phyloP scores from a whole-genome alignment of 1,140 invertebrate genomes.

The Hermatobates lingyangjiaoensis region DNA sequence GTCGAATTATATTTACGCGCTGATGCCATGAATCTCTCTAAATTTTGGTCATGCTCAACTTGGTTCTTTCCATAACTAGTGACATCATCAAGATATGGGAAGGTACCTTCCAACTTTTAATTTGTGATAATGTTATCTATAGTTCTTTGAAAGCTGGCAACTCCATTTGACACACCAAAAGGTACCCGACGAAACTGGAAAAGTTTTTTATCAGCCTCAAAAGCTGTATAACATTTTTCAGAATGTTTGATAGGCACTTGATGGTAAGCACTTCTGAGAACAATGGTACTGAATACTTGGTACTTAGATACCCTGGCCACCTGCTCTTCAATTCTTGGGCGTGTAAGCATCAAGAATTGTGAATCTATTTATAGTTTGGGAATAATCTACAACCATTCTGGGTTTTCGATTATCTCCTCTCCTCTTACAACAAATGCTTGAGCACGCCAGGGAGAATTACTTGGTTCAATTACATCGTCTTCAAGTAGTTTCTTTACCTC shows the following conservation, averaged over 20 bases:
- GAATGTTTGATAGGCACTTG: slow-evolving; percentile 4
- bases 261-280: slow-evolving; percentile 5
- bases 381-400: not conserved
- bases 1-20: not conserved
- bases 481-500: not conserved
- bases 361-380: not conserved
- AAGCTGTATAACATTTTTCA: slow-evolving; percentile 5
- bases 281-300: not conserved
- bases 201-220: slow-evolving; percentile 9
- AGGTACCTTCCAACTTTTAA: not conserved
- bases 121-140: not conserved
- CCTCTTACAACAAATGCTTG: not conserved
- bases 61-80: not conserved
- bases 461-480: not conserved
- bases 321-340: slow-evolving; percentile 2
- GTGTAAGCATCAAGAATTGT: slow-evolving; percentile 10
- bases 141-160: not conserved
- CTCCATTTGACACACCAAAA: slow-evolving; percentile 19
- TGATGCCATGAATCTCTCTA: not conserved
- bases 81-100: not conserved
- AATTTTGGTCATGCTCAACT: not conserved
- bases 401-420: slow-evolving; percentile 2
- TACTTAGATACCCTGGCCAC: not conserved
- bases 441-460: not conserved
- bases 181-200: slow-evolving; percentile 18